Evolutionary conservation across 2,888 invertebrate species (phyloP).

Genomic region (Galerucella calmariensis): DNA sequence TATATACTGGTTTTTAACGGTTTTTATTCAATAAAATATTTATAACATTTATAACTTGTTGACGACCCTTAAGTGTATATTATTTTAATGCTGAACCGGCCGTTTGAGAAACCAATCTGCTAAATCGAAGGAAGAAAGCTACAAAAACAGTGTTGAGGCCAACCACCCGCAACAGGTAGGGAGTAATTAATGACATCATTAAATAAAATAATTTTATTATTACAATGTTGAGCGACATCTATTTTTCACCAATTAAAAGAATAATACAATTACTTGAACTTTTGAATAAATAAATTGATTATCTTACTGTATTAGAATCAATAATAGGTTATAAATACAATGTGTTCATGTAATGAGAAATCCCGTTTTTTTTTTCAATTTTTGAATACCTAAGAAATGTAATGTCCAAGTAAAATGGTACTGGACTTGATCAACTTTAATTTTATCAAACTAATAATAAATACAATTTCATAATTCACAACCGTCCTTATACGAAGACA

Average conservation of each 20-base stretch:
- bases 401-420: neutral
- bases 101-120: no score
- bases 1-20: no score
- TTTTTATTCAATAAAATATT: no score
- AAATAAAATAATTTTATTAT: slow-evolving; percentile 1
- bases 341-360: neutral
- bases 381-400: neutral
- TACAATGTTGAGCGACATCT: neutral
- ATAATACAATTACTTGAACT: neutral
- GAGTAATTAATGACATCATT: neutral
- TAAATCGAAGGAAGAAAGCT: no score
- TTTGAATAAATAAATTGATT: neutral
- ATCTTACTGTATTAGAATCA: neutral
- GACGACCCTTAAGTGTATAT: no score
- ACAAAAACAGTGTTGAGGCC: no score
- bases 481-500: no score
- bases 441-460: neutral
- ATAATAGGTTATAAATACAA: neutral
- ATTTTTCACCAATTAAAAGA: neutral
- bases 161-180: no score
- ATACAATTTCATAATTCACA: no score
- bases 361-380: no score
- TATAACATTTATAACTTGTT: no score
- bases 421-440: neutral
- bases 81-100: no score